Conservation (phyloP, 2,113 vertebrate species). For the Amphiprion percula region DNA sequence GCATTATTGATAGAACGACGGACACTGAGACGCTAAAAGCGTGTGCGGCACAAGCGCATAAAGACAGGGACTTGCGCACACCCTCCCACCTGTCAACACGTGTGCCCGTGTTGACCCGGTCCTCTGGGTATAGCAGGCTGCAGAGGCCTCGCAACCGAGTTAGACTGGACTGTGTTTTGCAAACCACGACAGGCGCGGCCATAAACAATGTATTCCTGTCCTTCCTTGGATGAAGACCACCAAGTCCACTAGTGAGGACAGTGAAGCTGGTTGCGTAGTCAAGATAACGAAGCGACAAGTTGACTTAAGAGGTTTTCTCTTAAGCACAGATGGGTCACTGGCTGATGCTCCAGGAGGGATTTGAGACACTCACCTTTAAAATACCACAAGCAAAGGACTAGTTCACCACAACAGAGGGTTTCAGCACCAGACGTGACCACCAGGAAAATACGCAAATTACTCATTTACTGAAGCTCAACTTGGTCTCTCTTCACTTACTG, state of each 20-base stretch:
- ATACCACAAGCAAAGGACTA: not conserved
- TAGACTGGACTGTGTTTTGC: constrained; percentile 13
- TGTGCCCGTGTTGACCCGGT: constrained; percentile 14
- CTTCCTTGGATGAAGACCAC: constrained; percentile 24
- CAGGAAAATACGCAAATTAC: not conserved
- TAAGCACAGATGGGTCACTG: constrained; percentile 58
- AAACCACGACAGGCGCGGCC: constrained; percentile 2
- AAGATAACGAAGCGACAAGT: constrained; percentile 39
- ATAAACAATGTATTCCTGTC: constrained; percentile 63
- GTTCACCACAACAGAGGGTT: not conserved
- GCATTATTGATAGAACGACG: constrained; percentile 80
- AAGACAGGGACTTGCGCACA: constrained; percentile 12
- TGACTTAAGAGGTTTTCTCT: constrained; percentile 58
- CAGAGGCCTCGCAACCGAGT: not conserved
- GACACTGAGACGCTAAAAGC: constrained; percentile 72
- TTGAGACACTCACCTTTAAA: constrained; percentile 30
- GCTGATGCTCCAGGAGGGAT: constrained; percentile 39
- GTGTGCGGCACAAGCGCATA: constrained; percentile 29
- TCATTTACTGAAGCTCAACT: not conserved
- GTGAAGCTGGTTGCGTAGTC: not conserved
- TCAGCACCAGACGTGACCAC: not conserved
- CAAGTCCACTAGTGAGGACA: constrained; percentile 4
- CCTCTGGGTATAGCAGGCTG: constrained; percentile 10
- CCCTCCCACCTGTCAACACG: constrained; percentile 64
- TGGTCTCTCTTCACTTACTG: not conserved